These are phyloP conservation scores for Paratrypauchen microcephalus DNA, from an alignment of 2,797 vertebrate species.

Conservation along the genomic window DNA sequence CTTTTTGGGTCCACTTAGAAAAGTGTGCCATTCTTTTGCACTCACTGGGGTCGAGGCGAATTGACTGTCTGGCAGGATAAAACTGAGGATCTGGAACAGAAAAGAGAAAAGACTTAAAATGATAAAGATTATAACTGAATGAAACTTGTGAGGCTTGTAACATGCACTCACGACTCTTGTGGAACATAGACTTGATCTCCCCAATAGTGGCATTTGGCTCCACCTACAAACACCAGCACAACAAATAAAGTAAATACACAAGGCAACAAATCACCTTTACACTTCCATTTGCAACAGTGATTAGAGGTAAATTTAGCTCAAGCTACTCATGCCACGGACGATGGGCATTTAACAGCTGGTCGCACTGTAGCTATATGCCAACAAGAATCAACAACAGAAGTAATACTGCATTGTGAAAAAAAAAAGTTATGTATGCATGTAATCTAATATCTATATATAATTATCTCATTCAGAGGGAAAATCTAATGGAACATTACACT, in stretches of 20 bases:
- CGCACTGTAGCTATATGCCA: background rate
- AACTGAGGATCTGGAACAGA: conserved; percentile 88
- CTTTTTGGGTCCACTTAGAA: background rate
- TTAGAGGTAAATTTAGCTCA: conserved; percentile 71
- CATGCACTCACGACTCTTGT: conserved; percentile 86
- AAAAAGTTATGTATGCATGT: no score
- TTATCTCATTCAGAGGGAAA: no score
- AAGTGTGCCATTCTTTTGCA: background rate
- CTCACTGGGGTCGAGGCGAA: conserved; percentile 91
- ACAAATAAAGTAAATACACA: conserved; percentile 36
- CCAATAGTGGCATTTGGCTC: conserved; percentile 93
- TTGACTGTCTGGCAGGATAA: conserved; percentile 92
- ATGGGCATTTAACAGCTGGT: conserved; percentile 65
- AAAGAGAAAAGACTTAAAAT: conserved; percentile 1
- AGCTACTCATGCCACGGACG: conserved; percentile 36
- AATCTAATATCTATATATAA: no score
- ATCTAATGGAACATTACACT: no score
- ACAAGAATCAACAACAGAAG: background rate
- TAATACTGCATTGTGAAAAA: background rate
- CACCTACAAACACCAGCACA: conserved; percentile 78
- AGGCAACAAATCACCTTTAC: conserved; percentile 41
- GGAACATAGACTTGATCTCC: conserved; percentile 95
- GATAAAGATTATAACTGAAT: conserved; percentile 16
- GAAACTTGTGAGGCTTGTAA: conserved; percentile 9
- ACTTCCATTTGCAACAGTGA: conserved; percentile 52